Evolutionary conservation across 2,888 invertebrate genomes (phyloP).

Genomic region (Cheilosia scutellata): DNA sequence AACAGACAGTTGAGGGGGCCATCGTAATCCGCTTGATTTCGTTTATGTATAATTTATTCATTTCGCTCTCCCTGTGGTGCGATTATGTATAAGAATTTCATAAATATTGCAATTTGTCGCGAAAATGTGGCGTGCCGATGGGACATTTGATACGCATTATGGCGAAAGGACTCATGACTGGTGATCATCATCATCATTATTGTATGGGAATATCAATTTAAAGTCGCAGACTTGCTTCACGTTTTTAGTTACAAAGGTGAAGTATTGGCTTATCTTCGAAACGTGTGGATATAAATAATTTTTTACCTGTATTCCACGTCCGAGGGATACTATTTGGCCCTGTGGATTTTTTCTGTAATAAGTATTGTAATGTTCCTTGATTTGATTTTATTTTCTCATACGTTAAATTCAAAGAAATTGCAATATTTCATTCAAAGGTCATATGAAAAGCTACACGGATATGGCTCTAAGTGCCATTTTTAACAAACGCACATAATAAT

Average conservation of each 20-base stretch:
- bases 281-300: too few relatives aligned
- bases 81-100: conserved; percentile 48
- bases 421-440: too few relatives aligned
- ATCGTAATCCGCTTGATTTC: conserved; percentile 33
- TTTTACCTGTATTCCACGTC: too few relatives aligned
- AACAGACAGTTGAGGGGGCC: conserved; percentile 19
- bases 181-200: conserved; percentile 23
- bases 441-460: neutral
- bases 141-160: conserved; percentile 32
- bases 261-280: too few relatives aligned
- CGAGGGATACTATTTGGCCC: too few relatives aligned
- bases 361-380: too few relatives aligned
- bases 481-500: neutral
- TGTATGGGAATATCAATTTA: neutral
- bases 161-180: neutral
- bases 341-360: too few relatives aligned
- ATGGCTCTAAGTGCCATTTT: neutral
- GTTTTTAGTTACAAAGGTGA: neutral
- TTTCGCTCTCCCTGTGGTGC: conserved; percentile 12
- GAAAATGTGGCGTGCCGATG: conserved; percentile 21
- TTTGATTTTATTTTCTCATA: too few relatives aligned
- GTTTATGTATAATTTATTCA: conserved; percentile 32
- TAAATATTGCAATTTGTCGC: conserved; percentile 67
- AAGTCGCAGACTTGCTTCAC: neutral
- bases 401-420: too few relatives aligned